Conservation (phyloP, 2,113 vertebrate genomes). For the Reinhardtius hippoglossoides region DNA sequence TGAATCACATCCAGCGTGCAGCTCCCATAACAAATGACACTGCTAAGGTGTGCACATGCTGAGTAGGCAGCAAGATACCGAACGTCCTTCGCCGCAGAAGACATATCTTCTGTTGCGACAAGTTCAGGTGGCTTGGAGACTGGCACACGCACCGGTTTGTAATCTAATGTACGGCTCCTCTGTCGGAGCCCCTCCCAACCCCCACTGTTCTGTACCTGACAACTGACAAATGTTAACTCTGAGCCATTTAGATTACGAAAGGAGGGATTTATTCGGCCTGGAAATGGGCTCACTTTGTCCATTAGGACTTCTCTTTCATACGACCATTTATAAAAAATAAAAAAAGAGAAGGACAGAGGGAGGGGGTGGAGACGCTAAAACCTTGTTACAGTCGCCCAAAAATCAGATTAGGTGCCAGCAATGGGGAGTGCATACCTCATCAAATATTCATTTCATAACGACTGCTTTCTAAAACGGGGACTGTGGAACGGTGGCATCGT, state of each 20-base stretch:
- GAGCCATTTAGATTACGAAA: constrained; percentile 82
- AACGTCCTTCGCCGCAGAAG: constrained; percentile 27
- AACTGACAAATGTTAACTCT: constrained; percentile 84
- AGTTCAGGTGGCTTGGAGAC: constrained; percentile 62
- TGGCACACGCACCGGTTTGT: constrained; percentile 63
- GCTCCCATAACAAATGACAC: constrained; percentile 76
- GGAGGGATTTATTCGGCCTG: constrained; percentile 81
- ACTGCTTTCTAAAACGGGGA: constrained; percentile 77
- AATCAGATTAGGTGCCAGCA: constrained; percentile 85
- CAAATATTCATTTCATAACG: constrained; percentile 87
- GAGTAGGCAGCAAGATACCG: constrained; percentile 62
- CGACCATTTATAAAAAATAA: constrained; percentile 79
- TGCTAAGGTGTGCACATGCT: constrained; percentile 53
- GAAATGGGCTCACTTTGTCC: constrained; percentile 82
- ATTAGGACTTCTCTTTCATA: constrained; percentile 82
- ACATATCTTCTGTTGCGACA: constrained; percentile 51
- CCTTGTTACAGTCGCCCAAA: constrained; percentile 82
- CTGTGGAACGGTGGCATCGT: constrained; percentile 42
- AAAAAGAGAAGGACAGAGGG: constrained; percentile 58
- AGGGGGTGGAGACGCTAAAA: constrained; percentile 76
- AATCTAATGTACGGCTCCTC: constrained; percentile 68
- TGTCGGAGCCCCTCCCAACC: constrained; percentile 38
- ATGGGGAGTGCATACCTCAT: constrained; percentile 82
- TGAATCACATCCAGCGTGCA: constrained; percentile 71
- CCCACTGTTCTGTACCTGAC: constrained; percentile 67